A percentile compares a stretch with the other conserved stretches of the same genome.
These are phyloP conservation scores for Dreissena polymorpha DNA, from an alignment of 1,140 invertebrate species.

Conservation along the genomic window DNA sequence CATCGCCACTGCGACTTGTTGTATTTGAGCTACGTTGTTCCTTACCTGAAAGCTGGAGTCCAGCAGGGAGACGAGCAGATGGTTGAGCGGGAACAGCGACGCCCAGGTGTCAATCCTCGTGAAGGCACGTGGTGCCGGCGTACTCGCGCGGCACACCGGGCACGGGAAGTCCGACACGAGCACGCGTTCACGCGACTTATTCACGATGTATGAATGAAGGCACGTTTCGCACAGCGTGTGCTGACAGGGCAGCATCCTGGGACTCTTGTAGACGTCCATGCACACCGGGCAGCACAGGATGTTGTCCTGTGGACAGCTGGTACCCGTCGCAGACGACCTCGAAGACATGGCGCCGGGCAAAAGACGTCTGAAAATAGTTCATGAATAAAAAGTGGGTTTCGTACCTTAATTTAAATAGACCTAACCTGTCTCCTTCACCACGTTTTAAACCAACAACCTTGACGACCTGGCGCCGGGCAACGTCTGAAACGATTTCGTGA, in stretches of 20 bases:
- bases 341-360: background rate
- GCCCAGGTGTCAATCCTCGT: conserved; percentile 51
- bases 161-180: conserved; percentile 49
- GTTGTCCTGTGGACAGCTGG: conserved; percentile 38
- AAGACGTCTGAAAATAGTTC: background rate
- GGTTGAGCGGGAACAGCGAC: conserved; percentile 43
- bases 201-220: conserved; percentile 50
- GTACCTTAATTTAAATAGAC: too few species aligned
- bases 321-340: background rate
- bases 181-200: conserved; percentile 43
- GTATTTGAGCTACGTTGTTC: too few species aligned
- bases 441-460: background rate
- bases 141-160: conserved; percentile 36
- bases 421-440: background rate
- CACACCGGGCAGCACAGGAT: conserved; percentile 48
- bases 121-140: conserved; percentile 49
- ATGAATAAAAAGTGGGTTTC: background rate
- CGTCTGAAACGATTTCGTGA: background rate
- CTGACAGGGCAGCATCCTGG: conserved; percentile 47
- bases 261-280: conserved; percentile 52
- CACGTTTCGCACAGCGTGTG: conserved; percentile 50
- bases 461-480: too few species aligned
- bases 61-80: conserved; percentile 36
- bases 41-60: conserved; percentile 44
- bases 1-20: too few species aligned